Conservation (phyloP, 2,888 invertebrate species). For the Phengaris arion region DNA sequence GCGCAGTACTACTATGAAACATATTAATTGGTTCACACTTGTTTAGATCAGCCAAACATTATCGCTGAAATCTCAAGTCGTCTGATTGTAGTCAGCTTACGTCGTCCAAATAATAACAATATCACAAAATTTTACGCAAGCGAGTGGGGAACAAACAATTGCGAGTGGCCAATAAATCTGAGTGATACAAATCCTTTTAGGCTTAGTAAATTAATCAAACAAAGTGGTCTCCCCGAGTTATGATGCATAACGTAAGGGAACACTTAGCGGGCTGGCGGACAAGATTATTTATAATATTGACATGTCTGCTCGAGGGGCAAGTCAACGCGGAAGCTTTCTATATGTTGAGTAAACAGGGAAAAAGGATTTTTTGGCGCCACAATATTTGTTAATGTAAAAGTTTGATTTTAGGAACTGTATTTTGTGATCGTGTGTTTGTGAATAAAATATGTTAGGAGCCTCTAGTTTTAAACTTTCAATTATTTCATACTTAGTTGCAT, state of each 20-base stretch:
- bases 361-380: constrained; percentile 3
- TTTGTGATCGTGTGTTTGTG: no score
- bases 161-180: constrained; percentile 23
- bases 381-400: constrained; percentile 7
- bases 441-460: no score
- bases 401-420: background rate
- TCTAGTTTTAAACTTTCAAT: no score
- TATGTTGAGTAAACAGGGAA: constrained; percentile 10
- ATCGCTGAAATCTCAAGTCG: no score
- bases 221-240: constrained; percentile 25
- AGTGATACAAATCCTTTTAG: constrained; percentile 29
- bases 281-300: constrained; percentile 28
- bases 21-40: no score
- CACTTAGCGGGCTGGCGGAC: constrained; percentile 16
- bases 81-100: background rate
- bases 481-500: no score
- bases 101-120: background rate
- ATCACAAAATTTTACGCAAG: constrained; percentile 14
- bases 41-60: no score
- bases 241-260: constrained; percentile 25
- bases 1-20: no score
- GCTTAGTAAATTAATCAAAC: constrained; percentile 29
- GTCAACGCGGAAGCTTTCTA: constrained; percentile 4
- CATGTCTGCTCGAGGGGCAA: constrained; percentile 17
- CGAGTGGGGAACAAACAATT: constrained; percentile 14